Conservation (phyloP, 2,113 vertebrate species). For the Thalassoma bifasciatum region DNA sequence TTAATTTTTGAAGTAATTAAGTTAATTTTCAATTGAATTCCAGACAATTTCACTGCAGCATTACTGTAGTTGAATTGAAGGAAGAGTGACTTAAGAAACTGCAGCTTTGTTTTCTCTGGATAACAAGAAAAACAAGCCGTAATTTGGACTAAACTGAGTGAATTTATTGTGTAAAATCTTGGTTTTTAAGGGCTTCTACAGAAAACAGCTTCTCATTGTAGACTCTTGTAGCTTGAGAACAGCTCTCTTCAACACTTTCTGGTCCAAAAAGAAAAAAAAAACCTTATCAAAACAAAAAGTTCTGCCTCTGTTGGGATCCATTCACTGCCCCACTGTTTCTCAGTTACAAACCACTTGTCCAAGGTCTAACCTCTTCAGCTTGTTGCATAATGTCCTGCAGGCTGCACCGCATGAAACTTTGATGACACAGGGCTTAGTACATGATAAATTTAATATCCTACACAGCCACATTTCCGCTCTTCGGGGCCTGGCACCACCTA, state of each 20-base stretch:
- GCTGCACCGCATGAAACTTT: constrained; percentile 72
- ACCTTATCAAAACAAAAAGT: background rate
- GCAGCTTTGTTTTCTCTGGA: too few relatives aligned
- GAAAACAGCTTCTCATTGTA: background rate
- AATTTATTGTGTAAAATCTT: too few relatives aligned
- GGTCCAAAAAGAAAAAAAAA: background rate
- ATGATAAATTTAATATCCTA: constrained; percentile 62
- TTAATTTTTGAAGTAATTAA: too few relatives aligned
- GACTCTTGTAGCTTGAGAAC: background rate
- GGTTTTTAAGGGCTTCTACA: too few relatives aligned
- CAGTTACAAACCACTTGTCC: constrained; percentile 54
- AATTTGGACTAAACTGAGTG: too few relatives aligned
- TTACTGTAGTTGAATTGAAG: too few relatives aligned
- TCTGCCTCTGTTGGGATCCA: background rate
- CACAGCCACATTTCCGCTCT: constrained; percentile 33
- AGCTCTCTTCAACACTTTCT: background rate
- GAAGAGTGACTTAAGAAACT: too few relatives aligned
- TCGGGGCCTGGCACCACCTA: constrained; percentile 25
- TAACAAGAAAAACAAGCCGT: too few relatives aligned
- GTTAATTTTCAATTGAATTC: too few relatives aligned
- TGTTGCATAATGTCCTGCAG: constrained; percentile 73
- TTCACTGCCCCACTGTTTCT: constrained; percentile 12
- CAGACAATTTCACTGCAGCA: too few relatives aligned
- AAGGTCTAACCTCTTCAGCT: constrained; percentile 67
- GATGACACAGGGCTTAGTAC: constrained; percentile 65